Base-by-base conservation (phyloP, 2,797 vertebrate genomes). In the Malacoraja senta region DNA sequence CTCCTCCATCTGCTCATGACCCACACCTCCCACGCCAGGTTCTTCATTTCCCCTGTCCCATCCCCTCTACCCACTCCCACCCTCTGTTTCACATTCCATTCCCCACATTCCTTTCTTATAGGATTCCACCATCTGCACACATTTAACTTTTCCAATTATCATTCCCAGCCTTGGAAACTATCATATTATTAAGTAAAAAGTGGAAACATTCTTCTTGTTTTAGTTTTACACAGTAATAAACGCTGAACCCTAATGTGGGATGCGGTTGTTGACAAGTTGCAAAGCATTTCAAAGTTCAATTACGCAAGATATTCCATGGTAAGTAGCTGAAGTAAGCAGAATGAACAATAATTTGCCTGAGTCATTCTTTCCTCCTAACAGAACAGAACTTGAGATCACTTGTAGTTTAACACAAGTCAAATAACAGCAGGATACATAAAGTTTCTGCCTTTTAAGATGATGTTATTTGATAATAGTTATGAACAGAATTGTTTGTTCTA, bases 221-320 rank as follows among this genome's bases (percentile, higher is more conserved):
- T 26, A 44, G 19, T 44, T 44, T 0, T 81, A 44, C 21, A 81
- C 38, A 26, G 21, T 8, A 81, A 26, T 53, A 53, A 44, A 44
- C 8, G 44, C 8, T 9, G 17, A 81, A 21, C 1, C 1, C n/a
- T 65, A 26, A 61, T 86, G 13, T 58, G 9, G 53, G 83, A 88
- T 29, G 10, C 2, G 6, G 58, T 17, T 13, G 61, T 13, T 65
- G 26, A 8, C 58, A 65, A 88, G 61, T n/a, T 88, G 58, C n/a
- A 13, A 2, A 65, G 13, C 12, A 88, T 88, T 88, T 32, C 84
- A 88, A 65, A 65, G n/a, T 88, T 88, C 84, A 88, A 32, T 88
- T 65, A 35, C 61, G 61, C 53, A 88, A 63, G 61, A 65, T 65
- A 29, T 65, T 21, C 26, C 84, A 68, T 17, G 17, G 84, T 32